Percentiles rank a stretch among this genome's conserved stretches.
Evolutionary conservation across 2,797 vertebrate genomes (phyloP).

Genomic region (Todus mexicanus): DNA sequence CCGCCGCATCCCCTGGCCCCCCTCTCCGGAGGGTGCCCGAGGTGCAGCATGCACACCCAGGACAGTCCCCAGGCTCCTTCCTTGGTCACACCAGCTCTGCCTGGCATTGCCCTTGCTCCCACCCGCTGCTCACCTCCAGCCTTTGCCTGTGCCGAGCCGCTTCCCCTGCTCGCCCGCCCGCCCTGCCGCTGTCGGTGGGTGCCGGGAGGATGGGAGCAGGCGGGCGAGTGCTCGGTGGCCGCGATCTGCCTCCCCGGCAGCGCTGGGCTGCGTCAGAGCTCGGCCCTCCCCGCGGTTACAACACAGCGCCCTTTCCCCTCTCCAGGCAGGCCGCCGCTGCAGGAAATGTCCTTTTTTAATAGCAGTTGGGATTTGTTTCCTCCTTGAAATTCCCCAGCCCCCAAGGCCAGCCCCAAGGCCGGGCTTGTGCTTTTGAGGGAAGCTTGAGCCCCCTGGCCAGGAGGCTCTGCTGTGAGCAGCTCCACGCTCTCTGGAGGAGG

Average conservation of each 20-base stretch:
- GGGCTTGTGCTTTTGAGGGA: not conserved
- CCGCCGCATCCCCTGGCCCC: accelerated
- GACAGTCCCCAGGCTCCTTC: not conserved
- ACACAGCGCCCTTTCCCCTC: slow-evolving; percentile 66
- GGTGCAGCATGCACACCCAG: accelerated
- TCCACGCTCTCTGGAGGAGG: accelerated
- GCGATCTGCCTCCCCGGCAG: not conserved
- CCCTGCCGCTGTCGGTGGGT: not conserved
- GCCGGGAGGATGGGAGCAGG: not conserved
- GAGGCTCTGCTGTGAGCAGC: accelerated
- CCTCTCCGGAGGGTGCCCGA: not conserved
- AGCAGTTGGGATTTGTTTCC: slow-evolving; percentile 58
- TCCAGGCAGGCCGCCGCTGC: slow-evolving; percentile 19
- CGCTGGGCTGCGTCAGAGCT: slow-evolving; percentile 39
- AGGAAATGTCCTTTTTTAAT: slow-evolving; percentile 63
- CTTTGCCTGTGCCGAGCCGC: not conserved
- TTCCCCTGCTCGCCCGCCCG: not conserved
- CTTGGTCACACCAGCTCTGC: not conserved
- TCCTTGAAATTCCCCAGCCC: slow-evolving; percentile 39
- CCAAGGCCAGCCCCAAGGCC: not conserved
- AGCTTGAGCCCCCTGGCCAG: accelerated
- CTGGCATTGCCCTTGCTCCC: not conserved
- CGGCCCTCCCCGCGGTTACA: slow-evolving; percentile 47
- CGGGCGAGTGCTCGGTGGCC: not conserved
- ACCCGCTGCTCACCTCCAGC: slow-evolving; percentile 1